These are phyloP conservation scores for Semicossyphus pulcher DNA, from an alignment of 2,113 vertebrate species.

Conservation along the genomic window DNA sequence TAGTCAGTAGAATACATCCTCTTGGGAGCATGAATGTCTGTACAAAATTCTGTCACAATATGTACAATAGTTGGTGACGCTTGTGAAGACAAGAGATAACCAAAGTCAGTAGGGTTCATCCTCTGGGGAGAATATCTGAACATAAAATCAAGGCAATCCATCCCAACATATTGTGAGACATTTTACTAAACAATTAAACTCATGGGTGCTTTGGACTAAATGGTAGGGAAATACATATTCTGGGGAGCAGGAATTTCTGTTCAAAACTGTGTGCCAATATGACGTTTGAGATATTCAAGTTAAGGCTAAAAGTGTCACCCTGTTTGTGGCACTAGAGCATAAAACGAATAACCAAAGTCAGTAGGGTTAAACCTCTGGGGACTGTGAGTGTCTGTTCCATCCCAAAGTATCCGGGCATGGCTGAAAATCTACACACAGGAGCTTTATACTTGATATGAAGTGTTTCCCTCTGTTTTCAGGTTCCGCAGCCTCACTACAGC, in stretches of 20 bases:
- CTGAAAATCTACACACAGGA: neutral
- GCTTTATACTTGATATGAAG: neutral
- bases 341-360: neutral
- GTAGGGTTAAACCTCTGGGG: neutral
- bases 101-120: no score
- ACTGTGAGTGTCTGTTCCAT: neutral
- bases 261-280: neutral
- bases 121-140: no score
- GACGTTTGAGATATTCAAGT: neutral
- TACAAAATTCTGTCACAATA: no score
- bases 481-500: constrained; percentile 94
- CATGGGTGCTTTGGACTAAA: no score
- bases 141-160: no score
- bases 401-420: neutral
- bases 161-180: no score
- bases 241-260: neutral
- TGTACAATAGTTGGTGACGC: no score
- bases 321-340: neutral
- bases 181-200: no score
- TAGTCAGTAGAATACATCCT: neutral
- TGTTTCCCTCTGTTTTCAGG: constrained; percentile 55
- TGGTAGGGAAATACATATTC: no score
- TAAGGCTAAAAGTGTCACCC: neutral
- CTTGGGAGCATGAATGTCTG: neutral
- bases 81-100: no score